Base-by-base conservation (phyloP, 35 echinoderm and acorn worm genomes). In the Anneissia japonica region DNA sequence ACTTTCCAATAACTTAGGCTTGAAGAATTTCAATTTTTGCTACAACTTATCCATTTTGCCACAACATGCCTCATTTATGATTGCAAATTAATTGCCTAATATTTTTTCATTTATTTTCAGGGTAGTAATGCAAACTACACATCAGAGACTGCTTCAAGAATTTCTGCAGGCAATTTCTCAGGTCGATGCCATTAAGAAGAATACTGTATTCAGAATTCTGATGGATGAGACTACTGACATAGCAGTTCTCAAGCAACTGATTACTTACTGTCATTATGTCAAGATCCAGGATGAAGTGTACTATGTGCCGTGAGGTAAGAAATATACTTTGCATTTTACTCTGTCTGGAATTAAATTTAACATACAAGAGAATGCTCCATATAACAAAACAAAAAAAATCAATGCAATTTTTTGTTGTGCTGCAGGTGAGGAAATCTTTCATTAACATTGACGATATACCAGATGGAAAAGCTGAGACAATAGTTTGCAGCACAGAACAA, bases 401-500 rank as follows among this genome's bases (percentile, higher is more conserved):
- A n/a, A n/a, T n/a, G n/a, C n/a, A n/a, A n/a, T n/a, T n/a, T n/a
- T n/a, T n/a, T n/a, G n/a, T n/a, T n/a, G n/a, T n/a, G n/a, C n/a
- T 43, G 40, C 40, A 43, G 40, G 40, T 43, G 4, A 43, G 14
- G 40, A 43, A 4, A 43, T 43, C 40, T 43, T 86, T 86, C 38
- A 11, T 77, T 11, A 73, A 86, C 19, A 76, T 86, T 79, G 56
- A 79, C 1, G 85, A 39, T 31, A 43, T 86, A 51, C 38, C 43
- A 23, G 74, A 79, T 78, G 85, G 73, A 1, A 86, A 86, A 78
- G 85, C 73, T 17, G 85, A 86, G 26, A 86, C 85, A n/a, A 86
- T 86, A 41, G 74, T 73, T 30, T 1, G 0, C 1, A 73, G 6
- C 26, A 72, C 74, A 76, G 46, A 28, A 37, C 37, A 86, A 37